These are phyloP conservation scores for Heliconius nattereri DNA, from an alignment of 1,140 invertebrate genomes.

Conservation along the genomic window DNA sequence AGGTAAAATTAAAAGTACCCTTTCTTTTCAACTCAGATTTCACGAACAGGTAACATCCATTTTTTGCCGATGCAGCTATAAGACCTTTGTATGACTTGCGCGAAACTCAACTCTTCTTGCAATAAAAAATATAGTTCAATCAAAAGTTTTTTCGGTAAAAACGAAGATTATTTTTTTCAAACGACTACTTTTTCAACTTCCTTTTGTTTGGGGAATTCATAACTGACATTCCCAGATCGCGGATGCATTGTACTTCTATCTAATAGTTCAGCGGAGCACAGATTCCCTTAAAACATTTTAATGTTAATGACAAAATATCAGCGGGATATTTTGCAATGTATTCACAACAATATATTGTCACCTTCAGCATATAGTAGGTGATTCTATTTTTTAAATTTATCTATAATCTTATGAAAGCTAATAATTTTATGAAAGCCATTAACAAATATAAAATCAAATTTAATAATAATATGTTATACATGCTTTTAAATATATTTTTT, in stretches of 20 bases:
- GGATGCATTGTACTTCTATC: constrained; percentile 62
- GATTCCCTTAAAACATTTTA: constrained; percentile 55
- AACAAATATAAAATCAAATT: background rate
- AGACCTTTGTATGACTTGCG: constrained; percentile 69
- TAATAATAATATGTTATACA: background rate
- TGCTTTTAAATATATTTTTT: background rate
- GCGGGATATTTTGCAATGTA: constrained; percentile 70
- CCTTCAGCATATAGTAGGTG: constrained; percentile 43
- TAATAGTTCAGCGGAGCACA: constrained; percentile 62
- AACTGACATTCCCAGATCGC: constrained; percentile 78
- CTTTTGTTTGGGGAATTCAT: constrained; percentile 70
- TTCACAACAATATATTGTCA: constrained; percentile 71
- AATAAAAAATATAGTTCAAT: constrained; percentile 68
- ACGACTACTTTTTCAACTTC: constrained; percentile 66
- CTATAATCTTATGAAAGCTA: no score
- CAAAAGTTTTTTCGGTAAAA: constrained; percentile 67
- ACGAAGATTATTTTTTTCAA: constrained; percentile 19
- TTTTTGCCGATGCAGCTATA: constrained; percentile 60
- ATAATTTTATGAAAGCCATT: background rate
- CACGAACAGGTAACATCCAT: constrained; percentile 76
- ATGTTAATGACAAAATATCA: constrained; percentile 75
- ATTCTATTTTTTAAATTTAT: no score
- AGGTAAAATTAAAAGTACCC: constrained; percentile 68
- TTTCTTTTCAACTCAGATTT: constrained; percentile 77
- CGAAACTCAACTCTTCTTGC: constrained; percentile 75